Percentiles rank a stretch among this genome's conserved stretches.
Evolutionary conservation across 1,140 invertebrate genomes (phyloP).

Genomic region (Prorops nasuta): DNA sequence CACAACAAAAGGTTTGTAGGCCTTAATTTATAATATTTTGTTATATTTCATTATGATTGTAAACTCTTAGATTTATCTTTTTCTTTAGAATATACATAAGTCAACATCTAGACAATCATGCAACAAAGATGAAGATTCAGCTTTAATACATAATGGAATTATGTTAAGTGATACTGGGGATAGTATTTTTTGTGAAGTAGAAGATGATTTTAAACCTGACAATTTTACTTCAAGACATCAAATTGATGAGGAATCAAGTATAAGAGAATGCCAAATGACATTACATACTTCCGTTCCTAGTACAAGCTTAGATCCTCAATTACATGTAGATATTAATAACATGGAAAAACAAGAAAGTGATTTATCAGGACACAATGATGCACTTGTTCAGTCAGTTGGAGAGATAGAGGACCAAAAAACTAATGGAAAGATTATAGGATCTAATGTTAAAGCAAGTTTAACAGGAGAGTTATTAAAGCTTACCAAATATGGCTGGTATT

Average conservation of each 20-base stretch:
- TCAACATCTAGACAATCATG: neutral
- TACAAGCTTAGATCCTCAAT: neutral
- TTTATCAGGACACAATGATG: neutral
- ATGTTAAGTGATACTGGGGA: neutral
- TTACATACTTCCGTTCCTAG: neutral
- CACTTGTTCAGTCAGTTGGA: neutral
- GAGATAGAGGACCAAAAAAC: slow-evolving; percentile 2
- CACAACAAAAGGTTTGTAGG: slow-evolving; percentile 25
- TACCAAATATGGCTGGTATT: slow-evolving; percentile 67
- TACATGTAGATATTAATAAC: neutral
- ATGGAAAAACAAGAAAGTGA: neutral
- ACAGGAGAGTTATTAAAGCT: slow-evolving; percentile 61
- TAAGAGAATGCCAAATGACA: neutral
- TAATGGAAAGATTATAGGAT: neutral
- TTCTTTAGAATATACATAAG: slow-evolving; percentile 1
- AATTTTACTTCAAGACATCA: neutral
- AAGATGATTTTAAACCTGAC: neutral
- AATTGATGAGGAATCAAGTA: neutral
- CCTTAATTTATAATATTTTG: neutral
- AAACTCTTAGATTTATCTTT: neutral
- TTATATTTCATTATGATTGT: neutral
- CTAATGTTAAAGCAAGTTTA: slow-evolving; percentile 34
- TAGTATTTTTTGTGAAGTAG: neutral
- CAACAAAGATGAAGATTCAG: neutral
- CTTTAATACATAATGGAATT: neutral